Evolutionary conservation across 2,113 vertebrate species (phyloP), one percentile per base, ranked within the genome.

Genomic region (Amazona vittata): DNA sequence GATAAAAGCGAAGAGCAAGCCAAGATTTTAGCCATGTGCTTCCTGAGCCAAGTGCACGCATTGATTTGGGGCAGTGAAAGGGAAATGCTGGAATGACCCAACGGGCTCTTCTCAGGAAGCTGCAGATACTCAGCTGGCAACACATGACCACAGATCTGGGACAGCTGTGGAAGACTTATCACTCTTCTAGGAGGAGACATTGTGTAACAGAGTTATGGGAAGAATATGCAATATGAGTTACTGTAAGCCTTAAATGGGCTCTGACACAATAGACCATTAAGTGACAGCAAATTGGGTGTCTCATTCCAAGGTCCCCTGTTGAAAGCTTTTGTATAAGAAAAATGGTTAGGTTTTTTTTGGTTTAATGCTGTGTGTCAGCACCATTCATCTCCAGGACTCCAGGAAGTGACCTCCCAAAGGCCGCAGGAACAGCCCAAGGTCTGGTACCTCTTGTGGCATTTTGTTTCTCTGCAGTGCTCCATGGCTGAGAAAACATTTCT

Each of bases 11-110:
- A 77, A 65, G 57, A 84, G 21, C 12, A 76, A 74, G 80, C 70
- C 94, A 94, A 81, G 57, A 31, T 20, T 75, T 94, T 11, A 97
- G 77, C 90, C 79, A 70, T 2, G 31, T 13, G 16, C n/a, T 90
- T 93, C 86, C 94, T 94, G n/a, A 78, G 69, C 65, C 77, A 82
- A 22, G 53, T 80, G 71, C 87, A 63, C 31, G 43, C 84, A 96
- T 78, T 87, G 55, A 93, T 75, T 77, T 22, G 49, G 63, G 79
- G 86, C 84, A 94, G 43, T 41, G 92, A 93, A 96, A 84, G 12
- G 41, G 41, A 44, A 82, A 60, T 62, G 63, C 57, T 73, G 52
- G 86, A 86, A 60, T 26, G 78, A 81, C 50, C 82, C 33, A 50
- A 50, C 20, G 75, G 13, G 7, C 46, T 79, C 93, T 70, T 60